phyloP scores from a whole-genome alignment of 2,888 invertebrate species.

The Ornithoptera alexandrae region DNA sequence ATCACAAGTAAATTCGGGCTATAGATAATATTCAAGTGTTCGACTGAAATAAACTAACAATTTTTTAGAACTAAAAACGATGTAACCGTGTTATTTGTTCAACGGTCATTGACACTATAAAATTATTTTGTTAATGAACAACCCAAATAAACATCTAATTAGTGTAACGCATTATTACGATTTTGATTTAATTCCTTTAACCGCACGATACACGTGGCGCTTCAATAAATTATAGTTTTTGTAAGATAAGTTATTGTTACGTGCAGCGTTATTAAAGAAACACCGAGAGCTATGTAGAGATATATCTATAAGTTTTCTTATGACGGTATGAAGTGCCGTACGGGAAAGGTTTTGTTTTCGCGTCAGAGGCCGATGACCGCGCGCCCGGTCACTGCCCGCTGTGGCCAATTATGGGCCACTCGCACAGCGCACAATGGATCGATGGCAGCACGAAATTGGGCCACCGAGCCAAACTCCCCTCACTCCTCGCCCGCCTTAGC shows the following conservation, averaged over 20 bases:
- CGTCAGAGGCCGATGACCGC: constrained; percentile 70
- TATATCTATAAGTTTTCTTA: constrained; percentile 7
- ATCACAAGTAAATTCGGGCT: constrained; percentile 23
- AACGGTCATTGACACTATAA: constrained; percentile 57
- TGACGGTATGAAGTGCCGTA: constrained; percentile 37
- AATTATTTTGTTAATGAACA: constrained; percentile 46
- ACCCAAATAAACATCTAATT: constrained; percentile 26
- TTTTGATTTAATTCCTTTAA: not conserved
- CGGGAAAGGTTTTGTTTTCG: constrained; percentile 74
- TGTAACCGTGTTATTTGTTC: constrained; percentile 69
- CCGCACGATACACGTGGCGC: not conserved
- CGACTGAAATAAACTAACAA: constrained; percentile 28
- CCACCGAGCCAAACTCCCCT: constrained; percentile 59
- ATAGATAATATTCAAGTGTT: constrained; percentile 22
- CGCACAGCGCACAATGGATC: constrained; percentile 80
- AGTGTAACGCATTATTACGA: not conserved
- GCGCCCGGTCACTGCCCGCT: constrained; percentile 77
- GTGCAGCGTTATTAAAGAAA: not conserved
- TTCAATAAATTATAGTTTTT: not conserved
- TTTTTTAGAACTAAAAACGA: constrained; percentile 50
- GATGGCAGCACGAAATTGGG: constrained; percentile 78
- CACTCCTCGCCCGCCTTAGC: constrained; percentile 44
- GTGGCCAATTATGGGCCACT: constrained; percentile 80
- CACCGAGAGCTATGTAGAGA: not conserved
- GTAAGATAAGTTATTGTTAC: not conserved